A percentile compares a stretch with the other conserved stretches of the same genome.
Conservation (phyloP, 2,888 invertebrate species). For the Cyaniris semiargus region DNA sequence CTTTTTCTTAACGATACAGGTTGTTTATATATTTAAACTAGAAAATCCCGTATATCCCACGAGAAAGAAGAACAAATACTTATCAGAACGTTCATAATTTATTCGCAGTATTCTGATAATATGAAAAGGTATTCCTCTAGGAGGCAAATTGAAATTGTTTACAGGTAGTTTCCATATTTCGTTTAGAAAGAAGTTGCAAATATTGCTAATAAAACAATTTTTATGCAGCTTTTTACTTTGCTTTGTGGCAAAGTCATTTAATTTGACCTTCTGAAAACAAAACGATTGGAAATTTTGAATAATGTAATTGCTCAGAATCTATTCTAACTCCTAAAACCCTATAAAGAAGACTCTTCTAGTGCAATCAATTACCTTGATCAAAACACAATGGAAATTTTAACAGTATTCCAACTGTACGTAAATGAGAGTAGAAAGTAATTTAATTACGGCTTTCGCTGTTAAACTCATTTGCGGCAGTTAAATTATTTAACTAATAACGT, state of each 20-base stretch:
- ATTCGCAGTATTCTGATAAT: neutral
- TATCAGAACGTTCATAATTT: constrained; percentile 21
- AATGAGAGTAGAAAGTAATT: constrained; percentile 15
- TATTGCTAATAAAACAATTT: neutral
- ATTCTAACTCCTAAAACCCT: neutral
- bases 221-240: neutral
- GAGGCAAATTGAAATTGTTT: neutral
- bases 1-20: too few species aligned
- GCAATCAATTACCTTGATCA: neutral
- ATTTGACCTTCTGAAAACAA: neutral
- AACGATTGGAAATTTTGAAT: neutral
- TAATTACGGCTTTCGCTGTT: constrained; percentile 20
- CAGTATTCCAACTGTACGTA: neutral
- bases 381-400: neutral
- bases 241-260: neutral
- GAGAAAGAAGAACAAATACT: neutral
- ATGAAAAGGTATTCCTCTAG: neutral
- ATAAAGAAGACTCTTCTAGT: neutral
- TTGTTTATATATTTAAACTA: neutral
- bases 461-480: constrained; percentile 16
- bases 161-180: neutral
- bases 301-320: neutral
- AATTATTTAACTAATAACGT: constrained; percentile 55
- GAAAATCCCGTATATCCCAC: neutral
- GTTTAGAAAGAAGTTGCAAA: neutral